Percentiles rank a stretch among this genome's conserved stretches.
These are phyloP conservation scores for Habrosyne pyritoides DNA, from an alignment of 2,888 invertebrate species.

Conservation along the genomic window DNA sequence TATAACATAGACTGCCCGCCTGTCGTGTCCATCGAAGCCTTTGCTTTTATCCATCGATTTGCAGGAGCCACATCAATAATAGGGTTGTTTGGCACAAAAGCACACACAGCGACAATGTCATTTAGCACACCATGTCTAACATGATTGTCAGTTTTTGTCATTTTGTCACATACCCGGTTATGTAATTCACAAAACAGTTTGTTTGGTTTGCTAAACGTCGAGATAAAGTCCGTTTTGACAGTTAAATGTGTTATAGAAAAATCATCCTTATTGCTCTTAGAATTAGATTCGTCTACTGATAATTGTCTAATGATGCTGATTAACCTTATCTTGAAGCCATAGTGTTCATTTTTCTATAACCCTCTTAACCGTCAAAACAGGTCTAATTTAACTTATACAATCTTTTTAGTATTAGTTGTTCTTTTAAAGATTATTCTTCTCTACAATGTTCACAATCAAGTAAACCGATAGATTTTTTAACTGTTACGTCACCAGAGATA, in stretches of 20 bases:
- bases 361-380: too few relatives aligned
- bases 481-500: too few relatives aligned
- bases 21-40: conserved; percentile 59
- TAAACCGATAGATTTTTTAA: too few relatives aligned
- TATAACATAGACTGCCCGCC: conserved; percentile 21
- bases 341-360: too few relatives aligned
- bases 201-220: not conserved
- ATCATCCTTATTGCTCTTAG: too few relatives aligned
- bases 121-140: conserved; percentile 54
- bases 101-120: conserved; percentile 54
- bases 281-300: too few relatives aligned
- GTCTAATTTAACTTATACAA: too few relatives aligned
- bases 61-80: conserved; percentile 45
- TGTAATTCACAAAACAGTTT: conserved; percentile 22
- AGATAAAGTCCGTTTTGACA: too few relatives aligned
- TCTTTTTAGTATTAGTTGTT: not conserved
- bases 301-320: too few relatives aligned
- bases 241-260: too few relatives aligned
- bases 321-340: too few relatives aligned
- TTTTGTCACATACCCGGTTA: conserved; percentile 28
- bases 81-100: conserved; percentile 57
- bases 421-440: not conserved
- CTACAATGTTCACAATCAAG: too few relatives aligned
- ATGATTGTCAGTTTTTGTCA: conserved; percentile 29
- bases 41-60: conserved; percentile 55